Evolutionary conservation across 2,797 vertebrate species (phyloP), one percentile per base, ranked within the genome.

Genomic region (Pyrocephalus nanus): DNA sequence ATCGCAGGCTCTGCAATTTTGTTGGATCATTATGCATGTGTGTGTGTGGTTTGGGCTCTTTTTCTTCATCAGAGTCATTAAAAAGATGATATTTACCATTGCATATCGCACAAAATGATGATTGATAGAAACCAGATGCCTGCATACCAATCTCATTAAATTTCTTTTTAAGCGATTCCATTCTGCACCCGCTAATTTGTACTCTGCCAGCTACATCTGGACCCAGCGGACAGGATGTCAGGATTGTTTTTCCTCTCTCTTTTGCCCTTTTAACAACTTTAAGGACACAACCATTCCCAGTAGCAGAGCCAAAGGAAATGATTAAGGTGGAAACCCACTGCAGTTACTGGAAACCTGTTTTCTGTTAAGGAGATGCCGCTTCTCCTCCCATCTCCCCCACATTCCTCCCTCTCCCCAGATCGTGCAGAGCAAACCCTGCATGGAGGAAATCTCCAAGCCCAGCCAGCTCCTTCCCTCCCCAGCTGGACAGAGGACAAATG

Each of bases 121-220:
- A 96, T 84, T 86, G 94, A 97, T 96, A 61, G 93, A 67, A 95
- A 86, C 65, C 96, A 97, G 97, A 96, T 96, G 96, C 94, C 88
- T 57, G 82, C 95, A 93, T 78, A 85, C 89, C 75, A 0, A 96
- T 95, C 94, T 96, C 96, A 95, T 95, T 92, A 79, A 84, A 95
- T 95, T 95, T 87, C 92, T 96, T 91, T 90, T 92, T 95, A 95
- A 97, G 92, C 8, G 60, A 73, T 93, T 93, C 86, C 95, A 94
- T 94, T 92, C 96, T 43, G 66, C 72, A 42, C 75, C 71, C 77
- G 2, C 80, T 95, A 79, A 94, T 95, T 86, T 94, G 80, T 85
- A 61, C 95, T 83, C 93, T 55, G 64, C 1, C 7, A 96, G 89
- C 88, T 81, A 53, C 91, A 92, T 92, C 96, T 96, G 97, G 95